A percentile compares a stretch with the other conserved stretches of the same genome.
Conservation (phyloP, 2,888 invertebrate species). For the Saturnia japonica region DNA sequence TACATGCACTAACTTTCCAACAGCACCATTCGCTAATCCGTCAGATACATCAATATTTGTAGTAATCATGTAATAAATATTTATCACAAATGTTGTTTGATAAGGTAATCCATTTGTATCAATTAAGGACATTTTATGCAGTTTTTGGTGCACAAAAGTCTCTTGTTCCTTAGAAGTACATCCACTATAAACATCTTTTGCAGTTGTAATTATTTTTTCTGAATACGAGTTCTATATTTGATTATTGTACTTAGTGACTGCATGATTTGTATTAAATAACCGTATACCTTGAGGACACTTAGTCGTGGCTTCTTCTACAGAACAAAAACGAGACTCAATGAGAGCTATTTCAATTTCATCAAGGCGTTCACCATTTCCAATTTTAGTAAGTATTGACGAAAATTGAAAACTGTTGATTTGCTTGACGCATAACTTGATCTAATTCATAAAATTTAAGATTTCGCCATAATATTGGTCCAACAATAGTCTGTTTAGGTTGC, state of each 20-base stretch:
- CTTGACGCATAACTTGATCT: constrained; percentile 29
- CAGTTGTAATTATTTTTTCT: constrained; percentile 26
- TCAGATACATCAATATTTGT: constrained; percentile 27
- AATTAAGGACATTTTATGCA: constrained; percentile 33
- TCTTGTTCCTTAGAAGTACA: constrained; percentile 27
- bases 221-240: constrained; percentile 25
- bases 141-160: constrained; percentile 25
- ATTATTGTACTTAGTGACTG: constrained; percentile 24
- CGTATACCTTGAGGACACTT: constrained; percentile 29
- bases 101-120: constrained; percentile 35
- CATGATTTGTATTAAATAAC: constrained; percentile 26
- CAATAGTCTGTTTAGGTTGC: constrained; percentile 21
- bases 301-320: constrained; percentile 25
- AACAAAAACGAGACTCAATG: constrained; percentile 24
- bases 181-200: constrained; percentile 25
- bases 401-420: constrained; percentile 27
- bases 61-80: background rate
- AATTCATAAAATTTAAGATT: constrained; percentile 30
- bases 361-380: constrained; percentile 25
- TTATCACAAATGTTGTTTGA: constrained; percentile 7
- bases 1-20: constrained; percentile 33
- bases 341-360: constrained; percentile 8
- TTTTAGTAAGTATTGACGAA: constrained; percentile 30
- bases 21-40: constrained; percentile 34
- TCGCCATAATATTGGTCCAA: constrained; percentile 24